Evolutionary conservation across 1,140 invertebrate species (phyloP).

Genomic region (Pachyrhynchus sulphureomaculatus): DNA sequence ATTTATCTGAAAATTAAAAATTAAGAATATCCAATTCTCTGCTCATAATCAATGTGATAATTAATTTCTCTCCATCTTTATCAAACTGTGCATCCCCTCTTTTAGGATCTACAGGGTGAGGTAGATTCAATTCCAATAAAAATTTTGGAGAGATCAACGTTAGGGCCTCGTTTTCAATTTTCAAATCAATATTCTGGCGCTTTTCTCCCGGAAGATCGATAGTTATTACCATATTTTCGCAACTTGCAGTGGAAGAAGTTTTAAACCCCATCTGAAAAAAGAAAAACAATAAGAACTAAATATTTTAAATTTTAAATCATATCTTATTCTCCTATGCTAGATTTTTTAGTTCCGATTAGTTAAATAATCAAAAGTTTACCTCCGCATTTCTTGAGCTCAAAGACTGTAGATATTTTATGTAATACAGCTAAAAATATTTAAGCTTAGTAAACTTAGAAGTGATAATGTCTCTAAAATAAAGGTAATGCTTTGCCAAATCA

Average conservation of each 20-base stretch:
- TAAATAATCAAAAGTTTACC: too few species aligned
- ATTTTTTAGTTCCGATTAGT: too few species aligned
- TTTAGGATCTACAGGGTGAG: slow-evolving; percentile 78
- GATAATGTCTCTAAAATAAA: too few species aligned
- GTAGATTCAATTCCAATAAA: slow-evolving; percentile 71
- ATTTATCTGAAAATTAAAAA: too few species aligned
- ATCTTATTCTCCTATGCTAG: too few species aligned
- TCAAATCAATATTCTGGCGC: slow-evolving; percentile 65
- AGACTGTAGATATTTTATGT: too few species aligned
- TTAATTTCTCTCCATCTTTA: slow-evolving; percentile 62
- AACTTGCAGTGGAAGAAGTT: slow-evolving; percentile 77
- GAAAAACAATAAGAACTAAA: slow-evolving; percentile 15
- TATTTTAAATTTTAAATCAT: too few species aligned
- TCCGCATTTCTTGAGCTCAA: too few species aligned
- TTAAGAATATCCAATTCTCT: slow-evolving; percentile 82
- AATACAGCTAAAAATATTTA: too few species aligned
- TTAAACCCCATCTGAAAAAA: slow-evolving; percentile 76
- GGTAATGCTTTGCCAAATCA: too few species aligned
- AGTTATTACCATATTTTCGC: slow-evolving; percentile 78
- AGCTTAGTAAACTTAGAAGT: too few species aligned
- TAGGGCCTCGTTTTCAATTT: slow-evolving; percentile 68
- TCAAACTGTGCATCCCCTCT: slow-evolving; percentile 78
- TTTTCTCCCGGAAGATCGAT: slow-evolving; percentile 73
- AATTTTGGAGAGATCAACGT: slow-evolving; percentile 63
- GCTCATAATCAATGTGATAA: slow-evolving; percentile 67